Conservation (phyloP, 2,113 vertebrate genomes). For the Mystacornis crossleyi region DNA sequence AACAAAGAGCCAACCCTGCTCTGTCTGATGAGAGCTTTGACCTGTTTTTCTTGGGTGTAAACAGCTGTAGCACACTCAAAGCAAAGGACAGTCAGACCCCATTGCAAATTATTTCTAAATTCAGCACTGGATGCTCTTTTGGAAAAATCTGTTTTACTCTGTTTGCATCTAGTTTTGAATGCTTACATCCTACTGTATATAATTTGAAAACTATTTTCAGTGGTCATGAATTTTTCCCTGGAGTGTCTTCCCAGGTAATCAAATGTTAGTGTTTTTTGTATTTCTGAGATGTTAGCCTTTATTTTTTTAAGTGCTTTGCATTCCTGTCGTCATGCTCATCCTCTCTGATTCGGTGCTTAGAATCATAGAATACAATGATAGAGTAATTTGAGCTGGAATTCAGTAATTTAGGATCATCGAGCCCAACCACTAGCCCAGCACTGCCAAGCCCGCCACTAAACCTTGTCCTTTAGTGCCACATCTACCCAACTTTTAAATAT, state of each 20-base stretch:
- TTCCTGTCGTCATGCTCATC: constrained; percentile 30
- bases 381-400: neutral
- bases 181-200: neutral
- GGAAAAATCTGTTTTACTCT: neutral
- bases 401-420: neutral
- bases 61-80: neutral
- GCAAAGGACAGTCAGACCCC: neutral
- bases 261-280: constrained; percentile 3
- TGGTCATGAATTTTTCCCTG: constrained; percentile 15
- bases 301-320: constrained; percentile 37
- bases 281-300: neutral
- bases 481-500: neutral
- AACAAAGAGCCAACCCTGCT: neutral
- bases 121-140: neutral
- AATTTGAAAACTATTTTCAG: constrained; percentile 31
- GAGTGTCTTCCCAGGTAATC: constrained; percentile 4
- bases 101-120: neutral
- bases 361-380: neutral
- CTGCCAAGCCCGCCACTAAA: neutral
- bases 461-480: no score
- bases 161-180: neutral
- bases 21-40: neutral
- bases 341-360: neutral
- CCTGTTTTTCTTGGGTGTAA: neutral
- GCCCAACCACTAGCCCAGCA: neutral